Conservation (phyloP, 2,113 vertebrate species). For the Neolamprologus variostigma region DNA sequence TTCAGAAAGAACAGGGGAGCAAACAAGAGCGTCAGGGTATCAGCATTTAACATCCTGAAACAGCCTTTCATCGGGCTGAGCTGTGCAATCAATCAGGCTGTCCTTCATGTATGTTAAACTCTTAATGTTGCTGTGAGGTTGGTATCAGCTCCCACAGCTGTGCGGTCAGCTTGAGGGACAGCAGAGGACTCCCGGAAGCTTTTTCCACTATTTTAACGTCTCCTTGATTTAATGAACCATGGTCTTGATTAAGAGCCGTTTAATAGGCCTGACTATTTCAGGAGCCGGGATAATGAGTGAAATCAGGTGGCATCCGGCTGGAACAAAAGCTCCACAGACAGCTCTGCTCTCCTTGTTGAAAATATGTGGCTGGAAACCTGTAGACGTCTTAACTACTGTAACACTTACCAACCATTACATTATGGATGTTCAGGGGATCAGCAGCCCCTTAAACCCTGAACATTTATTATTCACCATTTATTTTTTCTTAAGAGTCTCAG, state of each 20-base stretch:
- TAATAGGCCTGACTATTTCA: conserved; percentile 60
- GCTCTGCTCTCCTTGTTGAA: background rate
- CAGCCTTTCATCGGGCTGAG: background rate
- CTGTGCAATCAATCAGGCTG: background rate
- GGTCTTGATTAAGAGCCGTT: conserved; percentile 57
- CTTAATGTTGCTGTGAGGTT: background rate
- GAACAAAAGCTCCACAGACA: conserved; percentile 33
- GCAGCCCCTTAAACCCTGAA: background rate
- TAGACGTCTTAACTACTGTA: background rate
- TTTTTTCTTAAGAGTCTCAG: background rate
- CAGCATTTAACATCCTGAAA: background rate
- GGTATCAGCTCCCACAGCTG: background rate
- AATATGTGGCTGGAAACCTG: background rate
- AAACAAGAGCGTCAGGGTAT: background rate
- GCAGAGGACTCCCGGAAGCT: background rate
- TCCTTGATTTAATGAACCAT: conserved; percentile 47
- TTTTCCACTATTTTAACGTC: conserved; percentile 18
- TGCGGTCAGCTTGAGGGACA: background rate
- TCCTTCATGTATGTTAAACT: background rate
- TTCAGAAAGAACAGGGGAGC: background rate
- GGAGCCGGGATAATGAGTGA: conserved; percentile 56
- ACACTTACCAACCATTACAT: background rate
- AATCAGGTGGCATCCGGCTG: conserved; percentile 48
- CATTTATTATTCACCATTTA: background rate
- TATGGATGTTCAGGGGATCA: background rate